Percentiles rank a stretch among this genome's conserved stretches.
phyloP scores from a whole-genome alignment of 2,888 invertebrate genomes.

The Acleris literana region DNA sequence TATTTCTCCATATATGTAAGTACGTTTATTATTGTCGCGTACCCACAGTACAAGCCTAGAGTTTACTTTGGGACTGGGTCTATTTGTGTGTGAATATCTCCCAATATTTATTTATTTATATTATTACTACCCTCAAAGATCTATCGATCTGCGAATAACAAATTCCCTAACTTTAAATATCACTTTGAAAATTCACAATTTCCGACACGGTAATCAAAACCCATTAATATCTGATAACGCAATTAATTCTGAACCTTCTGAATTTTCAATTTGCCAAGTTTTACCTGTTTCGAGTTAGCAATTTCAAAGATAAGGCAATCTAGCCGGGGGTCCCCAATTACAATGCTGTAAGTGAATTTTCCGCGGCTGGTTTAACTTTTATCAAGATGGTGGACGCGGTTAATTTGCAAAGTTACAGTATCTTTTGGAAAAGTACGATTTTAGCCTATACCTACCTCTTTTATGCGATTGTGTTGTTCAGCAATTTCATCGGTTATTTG shows the following conservation, averaged over 20 bases:
- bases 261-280: conserved; percentile 82
- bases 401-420: conserved; percentile 32
- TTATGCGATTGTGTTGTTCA: background rate
- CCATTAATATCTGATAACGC: conserved; percentile 82
- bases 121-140: too few species aligned
- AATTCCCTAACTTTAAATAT: background rate
- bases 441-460: background rate
- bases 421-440: conserved; percentile 6
- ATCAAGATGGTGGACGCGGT: conserved; percentile 31
- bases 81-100: too few species aligned
- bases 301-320: conserved; percentile 35
- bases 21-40: too few species aligned
- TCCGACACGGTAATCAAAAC: conserved; percentile 65
- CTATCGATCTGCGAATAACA: too few species aligned
- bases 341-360: conserved; percentile 36
- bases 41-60: too few species aligned
- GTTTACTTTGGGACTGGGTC: too few species aligned
- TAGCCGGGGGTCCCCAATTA: conserved; percentile 29
- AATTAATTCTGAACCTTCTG: conserved; percentile 75
- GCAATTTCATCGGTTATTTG: background rate
- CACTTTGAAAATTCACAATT: conserved; percentile 19
- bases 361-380: conserved; percentile 33
- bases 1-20: too few species aligned
- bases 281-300: conserved; percentile 79
- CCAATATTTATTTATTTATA: too few species aligned